These are phyloP conservation scores for Idaea aversata DNA, from an alignment of 2,888 invertebrate genomes.

Conservation along the genomic window DNA sequence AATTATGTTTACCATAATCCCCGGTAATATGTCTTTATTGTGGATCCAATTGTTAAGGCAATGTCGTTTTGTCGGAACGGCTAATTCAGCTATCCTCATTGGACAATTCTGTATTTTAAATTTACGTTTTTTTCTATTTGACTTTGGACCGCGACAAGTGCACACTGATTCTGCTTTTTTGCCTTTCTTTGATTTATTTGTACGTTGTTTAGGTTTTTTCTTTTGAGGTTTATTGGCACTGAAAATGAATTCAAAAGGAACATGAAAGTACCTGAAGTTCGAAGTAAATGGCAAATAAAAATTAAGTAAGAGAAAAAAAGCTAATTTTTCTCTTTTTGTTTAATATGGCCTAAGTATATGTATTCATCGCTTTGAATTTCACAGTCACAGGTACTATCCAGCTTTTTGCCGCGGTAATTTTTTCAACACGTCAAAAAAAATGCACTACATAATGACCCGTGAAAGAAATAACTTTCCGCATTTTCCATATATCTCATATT, in stretches of 20 bases:
- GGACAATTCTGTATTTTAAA: slow-evolving; percentile 37
- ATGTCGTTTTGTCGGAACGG: slow-evolving; percentile 61
- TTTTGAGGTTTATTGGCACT: not conserved
- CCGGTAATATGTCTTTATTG: slow-evolving; percentile 52
- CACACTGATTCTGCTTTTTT: not conserved
- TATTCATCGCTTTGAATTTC: too few relatives aligned
- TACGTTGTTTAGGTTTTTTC: not conserved
- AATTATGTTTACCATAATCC: slow-evolving; percentile 48
- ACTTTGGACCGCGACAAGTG: not conserved
- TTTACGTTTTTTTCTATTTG: slow-evolving; percentile 15
- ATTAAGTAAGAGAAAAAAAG: too few relatives aligned
- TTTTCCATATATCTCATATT: too few relatives aligned
- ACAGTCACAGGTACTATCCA: too few relatives aligned
- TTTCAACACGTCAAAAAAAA: too few relatives aligned
- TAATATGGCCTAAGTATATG: too few relatives aligned
- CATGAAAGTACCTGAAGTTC: not conserved
- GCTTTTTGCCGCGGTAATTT: too few relatives aligned
- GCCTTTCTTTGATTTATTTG: not conserved
- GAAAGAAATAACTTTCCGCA: too few relatives aligned
- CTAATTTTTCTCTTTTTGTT: too few relatives aligned
- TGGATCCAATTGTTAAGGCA: slow-evolving; percentile 65
- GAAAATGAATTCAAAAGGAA: not conserved
- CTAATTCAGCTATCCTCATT: slow-evolving; percentile 59
- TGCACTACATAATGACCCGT: too few relatives aligned
- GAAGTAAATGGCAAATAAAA: too few relatives aligned